Evolutionary conservation across 2,888 invertebrate species (phyloP).

Genomic region (Orthosia gothica): DNA sequence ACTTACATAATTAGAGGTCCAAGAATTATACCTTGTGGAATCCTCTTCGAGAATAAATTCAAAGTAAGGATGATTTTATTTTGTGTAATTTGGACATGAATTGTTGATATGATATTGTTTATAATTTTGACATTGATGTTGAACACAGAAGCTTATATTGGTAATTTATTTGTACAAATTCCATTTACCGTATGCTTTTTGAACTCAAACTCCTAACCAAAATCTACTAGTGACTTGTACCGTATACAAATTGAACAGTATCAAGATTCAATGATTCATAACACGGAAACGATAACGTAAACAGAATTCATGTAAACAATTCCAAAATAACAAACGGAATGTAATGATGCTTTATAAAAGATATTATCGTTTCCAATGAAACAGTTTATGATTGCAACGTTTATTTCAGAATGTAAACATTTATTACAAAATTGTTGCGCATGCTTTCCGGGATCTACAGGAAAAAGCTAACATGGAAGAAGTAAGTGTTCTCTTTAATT

Average conservation of each 20-base stretch:
- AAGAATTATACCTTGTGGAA: conserved; percentile 24
- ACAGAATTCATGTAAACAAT: conserved; percentile 42
- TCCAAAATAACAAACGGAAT: conserved; percentile 40
- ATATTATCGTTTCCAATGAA: conserved; percentile 44
- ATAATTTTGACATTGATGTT: neutral
- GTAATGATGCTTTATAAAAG: conserved; percentile 42
- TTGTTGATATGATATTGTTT: neutral
- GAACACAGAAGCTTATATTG: neutral
- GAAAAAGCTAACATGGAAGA: conserved; percentile 99
- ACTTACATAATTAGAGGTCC: neutral
- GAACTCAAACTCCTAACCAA: conserved; percentile 28
- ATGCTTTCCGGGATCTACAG: conserved; percentile 89
- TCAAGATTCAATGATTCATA: conserved; percentile 31
- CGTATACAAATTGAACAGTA: neutral
- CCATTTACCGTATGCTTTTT: neutral
- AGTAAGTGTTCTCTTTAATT: conserved; percentile 93
- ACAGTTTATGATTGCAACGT: conserved; percentile 58
- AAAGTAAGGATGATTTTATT: neutral
- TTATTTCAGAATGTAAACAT: conserved; percentile 70
- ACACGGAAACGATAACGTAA: conserved; percentile 39
- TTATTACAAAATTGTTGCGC: conserved; percentile 79
- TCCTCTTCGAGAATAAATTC: neutral
- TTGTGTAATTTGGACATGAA: neutral
- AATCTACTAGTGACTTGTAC: conserved; percentile 7
- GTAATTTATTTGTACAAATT: conserved; percentile 8